Conservation (phyloP, 2,797 vertebrate genomes). For the Girardinus metallicus region DNA sequence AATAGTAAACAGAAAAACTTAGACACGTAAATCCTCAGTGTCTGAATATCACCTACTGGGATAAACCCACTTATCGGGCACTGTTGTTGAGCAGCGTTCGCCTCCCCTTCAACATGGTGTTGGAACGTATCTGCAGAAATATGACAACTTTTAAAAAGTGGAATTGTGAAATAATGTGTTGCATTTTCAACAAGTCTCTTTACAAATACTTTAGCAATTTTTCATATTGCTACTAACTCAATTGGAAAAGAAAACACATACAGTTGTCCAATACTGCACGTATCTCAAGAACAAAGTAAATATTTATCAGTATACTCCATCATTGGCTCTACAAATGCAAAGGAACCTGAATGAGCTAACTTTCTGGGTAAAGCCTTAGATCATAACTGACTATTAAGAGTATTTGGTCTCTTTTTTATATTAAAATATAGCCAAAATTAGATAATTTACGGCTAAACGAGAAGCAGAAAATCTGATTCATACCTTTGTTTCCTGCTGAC, state of each 20-base stretch:
- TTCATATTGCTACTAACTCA: neutral
- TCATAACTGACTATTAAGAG: neutral
- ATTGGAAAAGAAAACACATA: neutral
- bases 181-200: neutral
- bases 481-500: neutral
- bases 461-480: neutral
- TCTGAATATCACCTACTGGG: conserved; percentile 3
- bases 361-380: neutral
- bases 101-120: neutral
- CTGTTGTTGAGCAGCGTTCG: neutral
- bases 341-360: neutral
- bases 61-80: neutral
- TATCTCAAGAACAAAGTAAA: neutral
- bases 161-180: neutral
- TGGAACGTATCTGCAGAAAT: neutral
- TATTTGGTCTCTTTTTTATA: neutral
- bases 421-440: neutral
- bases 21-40: neutral
- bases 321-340: neutral
- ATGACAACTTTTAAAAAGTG: neutral
- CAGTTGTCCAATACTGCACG: neutral
- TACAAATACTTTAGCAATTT: neutral
- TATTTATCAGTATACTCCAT: neutral
- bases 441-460: neutral
- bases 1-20: conserved; percentile 13